Evolutionary conservation across 2,888 invertebrate species (phyloP).

Genomic region (Bedellia somnulentella): DNA sequence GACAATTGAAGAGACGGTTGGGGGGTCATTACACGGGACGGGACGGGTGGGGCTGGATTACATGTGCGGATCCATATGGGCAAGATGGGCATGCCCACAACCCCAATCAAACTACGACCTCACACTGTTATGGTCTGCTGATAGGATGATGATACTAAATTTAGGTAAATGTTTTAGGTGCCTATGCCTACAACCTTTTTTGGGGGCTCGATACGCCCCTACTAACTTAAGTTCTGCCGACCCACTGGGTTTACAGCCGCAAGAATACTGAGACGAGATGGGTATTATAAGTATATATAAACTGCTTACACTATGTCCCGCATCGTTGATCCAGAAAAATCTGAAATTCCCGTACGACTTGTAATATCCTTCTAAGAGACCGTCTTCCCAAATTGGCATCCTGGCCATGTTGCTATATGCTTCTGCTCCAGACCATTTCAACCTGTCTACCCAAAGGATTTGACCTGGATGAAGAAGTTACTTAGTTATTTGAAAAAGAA

Average conservation of each 20-base stretch:
- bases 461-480: slow-evolving; percentile 53
- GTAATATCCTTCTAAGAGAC: slow-evolving; percentile 70
- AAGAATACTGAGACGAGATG: slow-evolving; percentile 5
- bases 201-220: no score
- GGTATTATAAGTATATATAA: neutral
- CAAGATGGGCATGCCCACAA: no score
- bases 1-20: neutral
- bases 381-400: slow-evolving; percentile 59
- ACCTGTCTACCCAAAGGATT: slow-evolving; percentile 71
- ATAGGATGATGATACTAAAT: no score
- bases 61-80: neutral
- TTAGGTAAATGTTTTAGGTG: neutral
- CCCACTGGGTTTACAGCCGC: neutral
- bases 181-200: no score
- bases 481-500: slow-evolving; percentile 4
- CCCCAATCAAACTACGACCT: no score
- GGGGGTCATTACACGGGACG: neutral
- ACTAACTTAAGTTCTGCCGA: neutral
- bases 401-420: slow-evolving; percentile 61
- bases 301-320: slow-evolving; percentile 77
- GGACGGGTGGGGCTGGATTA: neutral
- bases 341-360: slow-evolving; percentile 69
- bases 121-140: no score
- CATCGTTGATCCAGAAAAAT: slow-evolving; percentile 77
- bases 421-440: slow-evolving; percentile 65